Evolutionary conservation across 2,888 invertebrate species (phyloP).

Genomic region (Odiellus spinosus): DNA sequence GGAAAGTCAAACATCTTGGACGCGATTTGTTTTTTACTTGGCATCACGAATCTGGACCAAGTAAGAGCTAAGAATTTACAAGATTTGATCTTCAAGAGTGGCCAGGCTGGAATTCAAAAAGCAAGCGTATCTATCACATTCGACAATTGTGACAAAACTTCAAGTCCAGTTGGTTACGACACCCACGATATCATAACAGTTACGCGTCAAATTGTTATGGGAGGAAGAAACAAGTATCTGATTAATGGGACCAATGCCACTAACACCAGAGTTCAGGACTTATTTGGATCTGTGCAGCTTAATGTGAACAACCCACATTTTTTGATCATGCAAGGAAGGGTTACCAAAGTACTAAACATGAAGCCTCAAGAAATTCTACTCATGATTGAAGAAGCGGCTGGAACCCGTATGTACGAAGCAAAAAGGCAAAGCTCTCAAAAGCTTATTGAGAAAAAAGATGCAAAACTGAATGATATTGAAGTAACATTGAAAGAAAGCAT

Average conservation of each 20-base stretch:
- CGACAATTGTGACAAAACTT: conserved; percentile 65
- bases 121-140: conserved; percentile 91
- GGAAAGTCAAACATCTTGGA: conserved; percentile 97
- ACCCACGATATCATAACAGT: conserved; percentile 78
- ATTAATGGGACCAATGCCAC: conserved; percentile 83
- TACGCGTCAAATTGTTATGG: conserved; percentile 74
- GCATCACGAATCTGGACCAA: conserved; percentile 40
- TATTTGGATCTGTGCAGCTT: conserved; percentile 90
- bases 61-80: conserved; percentile 77
- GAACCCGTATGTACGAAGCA: conserved; percentile 88
- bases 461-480: conserved; percentile 69
- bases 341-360: conserved; percentile 98
- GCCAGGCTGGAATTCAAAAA: conserved; percentile 87
- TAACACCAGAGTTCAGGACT: conserved; percentile 75
- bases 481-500: conserved; percentile 59
- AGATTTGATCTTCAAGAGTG: conserved; percentile 94
- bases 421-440: conserved; percentile 74
- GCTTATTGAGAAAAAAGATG: conserved; percentile 81
- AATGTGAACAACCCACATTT: conserved; percentile 99
- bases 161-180: conserved; percentile 82
- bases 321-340: conserved; percentile 97
- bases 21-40: conserved; percentile 91
- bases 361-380: conserved; percentile 87
- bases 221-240: conserved; percentile 73
- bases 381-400: conserved; percentile 98